Evolutionary conservation across 37 sponge, comb jelly and placozoan genomes (phyloP).

Genomic region (Beroe ovata): DNA sequence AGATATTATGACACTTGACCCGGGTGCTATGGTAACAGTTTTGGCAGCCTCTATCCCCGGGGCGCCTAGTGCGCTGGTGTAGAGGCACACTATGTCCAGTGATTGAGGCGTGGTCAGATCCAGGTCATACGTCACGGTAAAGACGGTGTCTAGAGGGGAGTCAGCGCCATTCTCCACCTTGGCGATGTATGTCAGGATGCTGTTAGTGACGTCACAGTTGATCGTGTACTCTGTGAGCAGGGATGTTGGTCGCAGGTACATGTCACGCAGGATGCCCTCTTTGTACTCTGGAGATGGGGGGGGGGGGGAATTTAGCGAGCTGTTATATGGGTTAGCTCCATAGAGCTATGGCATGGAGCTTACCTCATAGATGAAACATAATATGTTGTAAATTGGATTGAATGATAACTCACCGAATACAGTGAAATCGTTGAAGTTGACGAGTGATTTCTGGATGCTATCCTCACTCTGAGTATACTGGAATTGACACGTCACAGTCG

Average conservation of each 20-base stretch:
- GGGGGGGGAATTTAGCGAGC: too few relatives aligned
- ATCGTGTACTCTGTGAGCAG: neutral
- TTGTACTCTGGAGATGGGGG: neutral
- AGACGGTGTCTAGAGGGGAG: neutral
- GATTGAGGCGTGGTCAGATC: neutral
- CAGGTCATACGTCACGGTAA: neutral
- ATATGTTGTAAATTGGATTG: too few relatives aligned
- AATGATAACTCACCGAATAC: neutral
- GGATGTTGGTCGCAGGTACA: neutral
- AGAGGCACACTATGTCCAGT: neutral
- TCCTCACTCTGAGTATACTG: slow-evolving; percentile 3
- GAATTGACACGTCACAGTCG: neutral
- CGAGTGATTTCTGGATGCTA: neutral
- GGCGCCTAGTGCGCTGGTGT: neutral
- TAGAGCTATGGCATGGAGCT: too few relatives aligned
- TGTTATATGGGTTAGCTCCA: too few relatives aligned
- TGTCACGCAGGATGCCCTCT: neutral
- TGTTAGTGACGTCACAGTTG: neutral
- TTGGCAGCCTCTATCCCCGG: neutral
- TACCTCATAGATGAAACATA: too few relatives aligned
- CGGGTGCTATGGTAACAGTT: neutral
- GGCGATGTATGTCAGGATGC: neutral
- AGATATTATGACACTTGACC: neutral
- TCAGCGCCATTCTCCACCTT: neutral
- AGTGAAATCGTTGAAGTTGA: neutral